These are phyloP conservation scores for Proisotoma minuta DNA, from an alignment of 2,888 invertebrate species.

Conservation along the genomic window DNA sequence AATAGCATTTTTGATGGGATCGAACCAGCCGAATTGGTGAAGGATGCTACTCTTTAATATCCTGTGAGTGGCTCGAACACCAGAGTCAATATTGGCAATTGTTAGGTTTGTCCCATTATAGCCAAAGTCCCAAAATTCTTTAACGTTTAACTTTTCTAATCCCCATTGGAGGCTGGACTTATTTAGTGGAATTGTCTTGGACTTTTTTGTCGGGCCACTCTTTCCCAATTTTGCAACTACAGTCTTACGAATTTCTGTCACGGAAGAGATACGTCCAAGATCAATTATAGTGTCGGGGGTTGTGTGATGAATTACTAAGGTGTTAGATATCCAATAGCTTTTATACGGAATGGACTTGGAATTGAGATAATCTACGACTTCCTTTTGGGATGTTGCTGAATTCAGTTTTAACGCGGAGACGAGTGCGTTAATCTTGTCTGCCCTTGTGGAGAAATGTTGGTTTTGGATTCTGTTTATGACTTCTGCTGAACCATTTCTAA, in stretches of 20 bases:
- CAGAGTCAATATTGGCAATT: slow-evolving; percentile 1
- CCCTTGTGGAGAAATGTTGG: neutral
- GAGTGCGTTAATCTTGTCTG: neutral
- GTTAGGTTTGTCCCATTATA: neutral
- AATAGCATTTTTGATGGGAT: neutral
- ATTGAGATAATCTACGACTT: neutral
- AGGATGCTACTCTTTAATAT: neutral
- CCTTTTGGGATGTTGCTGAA: neutral
- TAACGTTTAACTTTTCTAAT: slow-evolving; percentile 5
- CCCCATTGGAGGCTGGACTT: neutral
- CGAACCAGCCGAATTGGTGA: neutral
- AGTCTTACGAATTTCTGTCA: neutral
- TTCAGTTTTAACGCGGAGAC: neutral
- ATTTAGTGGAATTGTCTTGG: neutral
- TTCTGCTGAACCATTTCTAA: neutral
- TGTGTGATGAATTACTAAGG: slow-evolving; percentile 4
- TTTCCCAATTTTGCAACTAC: neutral
- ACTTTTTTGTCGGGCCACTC: neutral
- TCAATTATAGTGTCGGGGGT: neutral
- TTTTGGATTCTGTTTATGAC: neutral
- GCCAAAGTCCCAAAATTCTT: slow-evolving; percentile 4
- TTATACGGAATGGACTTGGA: neutral
- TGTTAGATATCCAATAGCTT: neutral
- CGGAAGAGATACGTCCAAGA: neutral
- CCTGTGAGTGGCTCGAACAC: neutral